These are phyloP conservation scores for Brienomyrus brachyistius DNA, from an alignment of 2,113 vertebrate species.

Conservation along the genomic window DNA sequence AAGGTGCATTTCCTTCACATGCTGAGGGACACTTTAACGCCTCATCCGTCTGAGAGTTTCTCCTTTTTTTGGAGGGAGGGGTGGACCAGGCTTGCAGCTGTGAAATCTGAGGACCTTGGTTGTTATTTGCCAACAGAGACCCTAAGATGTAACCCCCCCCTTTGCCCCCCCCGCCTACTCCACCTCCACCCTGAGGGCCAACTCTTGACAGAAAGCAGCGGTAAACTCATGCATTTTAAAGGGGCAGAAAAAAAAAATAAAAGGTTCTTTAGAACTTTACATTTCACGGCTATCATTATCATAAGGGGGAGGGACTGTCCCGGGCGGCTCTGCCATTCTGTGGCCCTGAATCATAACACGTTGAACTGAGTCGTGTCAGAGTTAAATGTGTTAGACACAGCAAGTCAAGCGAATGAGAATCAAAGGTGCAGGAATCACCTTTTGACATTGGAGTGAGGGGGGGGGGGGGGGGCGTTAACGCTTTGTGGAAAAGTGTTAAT, in stretches of 20 bases:
- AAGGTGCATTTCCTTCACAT: slow-evolving; percentile 59
- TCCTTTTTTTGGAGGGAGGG: slow-evolving; percentile 44
- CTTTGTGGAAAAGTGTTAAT: background rate
- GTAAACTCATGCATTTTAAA: slow-evolving; percentile 53
- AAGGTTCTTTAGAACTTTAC: slow-evolving; percentile 33
- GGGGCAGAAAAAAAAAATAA: slow-evolving; percentile 36
- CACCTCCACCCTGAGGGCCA: slow-evolving; percentile 63
- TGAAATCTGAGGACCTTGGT: slow-evolving; percentile 77
- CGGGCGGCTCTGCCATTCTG: slow-evolving; percentile 43
- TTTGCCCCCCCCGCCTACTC: background rate
- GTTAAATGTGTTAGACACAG: slow-evolving; percentile 55
- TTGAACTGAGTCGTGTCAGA: slow-evolving; percentile 59
- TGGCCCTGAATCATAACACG: slow-evolving; percentile 56
- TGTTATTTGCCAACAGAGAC: slow-evolving; percentile 51
- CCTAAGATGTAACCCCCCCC: slow-evolving; percentile 51
- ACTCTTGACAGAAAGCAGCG: slow-evolving; percentile 80
- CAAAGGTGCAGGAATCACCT: slow-evolving; percentile 45
- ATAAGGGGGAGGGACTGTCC: slow-evolving; percentile 42
- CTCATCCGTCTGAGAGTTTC: slow-evolving; percentile 74
- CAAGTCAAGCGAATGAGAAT: slow-evolving; percentile 45
- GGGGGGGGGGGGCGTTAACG: background rate
- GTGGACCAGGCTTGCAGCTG: slow-evolving; percentile 50
- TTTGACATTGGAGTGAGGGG: slow-evolving; percentile 39
- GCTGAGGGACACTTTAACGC: slow-evolving; percentile 64
- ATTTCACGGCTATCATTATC: slow-evolving; percentile 58